These are phyloP conservation scores for Sapayoa aenigma DNA, from an alignment of 2,113 vertebrate genomes.

Conservation along the genomic window DNA sequence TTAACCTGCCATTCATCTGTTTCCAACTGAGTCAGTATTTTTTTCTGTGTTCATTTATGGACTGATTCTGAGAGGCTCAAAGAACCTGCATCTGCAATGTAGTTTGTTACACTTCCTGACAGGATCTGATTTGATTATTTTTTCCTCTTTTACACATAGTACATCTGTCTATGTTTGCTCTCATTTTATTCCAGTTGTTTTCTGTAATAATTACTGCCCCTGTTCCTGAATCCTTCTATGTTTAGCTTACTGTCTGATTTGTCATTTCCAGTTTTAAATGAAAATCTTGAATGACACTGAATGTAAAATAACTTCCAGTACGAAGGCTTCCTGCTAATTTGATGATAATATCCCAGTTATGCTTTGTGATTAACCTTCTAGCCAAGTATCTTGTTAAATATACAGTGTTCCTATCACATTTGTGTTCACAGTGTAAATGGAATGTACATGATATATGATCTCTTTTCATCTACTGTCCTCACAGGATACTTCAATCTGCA, in stretches of 20 bases:
- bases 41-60: not conserved
- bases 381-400: not conserved
- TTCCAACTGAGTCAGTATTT: not conserved
- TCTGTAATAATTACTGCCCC: not conserved
- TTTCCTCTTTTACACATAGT: not conserved
- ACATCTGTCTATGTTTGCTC: not conserved
- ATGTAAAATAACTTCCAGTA: not conserved
- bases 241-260: not conserved
- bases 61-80: not conserved
- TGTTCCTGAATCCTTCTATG: not conserved
- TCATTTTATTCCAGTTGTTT: not conserved
- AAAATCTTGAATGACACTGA: not conserved
- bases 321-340: not conserved
- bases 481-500: not conserved
- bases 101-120: constrained; percentile 16
- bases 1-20: not conserved
- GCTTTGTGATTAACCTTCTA: not conserved
- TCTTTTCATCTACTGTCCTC: not conserved
- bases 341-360: not conserved
- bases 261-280: not conserved
- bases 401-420: not conserved
- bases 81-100: not conserved
- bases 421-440: not conserved
- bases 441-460: not conserved
- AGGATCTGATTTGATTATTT: constrained; percentile 42